phyloP scores from a whole-genome alignment of 1,140 invertebrate genomes.

The Orius insidiosus region DNA sequence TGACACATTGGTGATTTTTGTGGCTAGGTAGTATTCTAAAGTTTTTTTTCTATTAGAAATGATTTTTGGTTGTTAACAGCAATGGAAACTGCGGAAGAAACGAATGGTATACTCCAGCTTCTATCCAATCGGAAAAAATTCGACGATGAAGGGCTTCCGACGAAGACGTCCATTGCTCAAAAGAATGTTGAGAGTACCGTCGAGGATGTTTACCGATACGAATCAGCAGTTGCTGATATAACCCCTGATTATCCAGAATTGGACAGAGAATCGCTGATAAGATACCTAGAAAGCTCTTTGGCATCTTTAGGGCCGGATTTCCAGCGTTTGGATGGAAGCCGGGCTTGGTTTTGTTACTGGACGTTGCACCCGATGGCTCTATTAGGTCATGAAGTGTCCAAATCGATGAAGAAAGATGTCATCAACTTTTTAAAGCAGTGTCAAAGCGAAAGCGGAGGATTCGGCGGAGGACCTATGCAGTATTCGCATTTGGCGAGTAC shows the following conservation, averaged over 20 bases:
- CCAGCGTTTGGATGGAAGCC: conserved; percentile 75
- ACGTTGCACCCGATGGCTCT: conserved; percentile 78
- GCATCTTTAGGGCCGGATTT: conserved; percentile 22
- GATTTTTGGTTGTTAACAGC: no score
- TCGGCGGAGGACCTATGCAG: conserved; percentile 86
- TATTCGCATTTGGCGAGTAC: conserved; percentile 85
- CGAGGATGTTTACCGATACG: conserved; percentile 41
- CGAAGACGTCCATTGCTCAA: conserved; percentile 26
- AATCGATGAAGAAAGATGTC: conserved; percentile 44
- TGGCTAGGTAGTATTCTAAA: no score
- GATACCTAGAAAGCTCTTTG: conserved; percentile 45
- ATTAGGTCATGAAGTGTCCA: conserved; percentile 50
- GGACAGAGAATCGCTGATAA: conserved; percentile 45
- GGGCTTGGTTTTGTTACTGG: conserved; percentile 93
- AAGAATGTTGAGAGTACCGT: conserved; percentile 43
- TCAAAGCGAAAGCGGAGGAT: conserved; percentile 68
- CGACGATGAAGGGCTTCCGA: conserved; percentile 24
- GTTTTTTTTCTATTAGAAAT: no score
- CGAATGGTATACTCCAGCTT: not conserved
- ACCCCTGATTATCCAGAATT: conserved; percentile 40
- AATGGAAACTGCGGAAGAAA: no score
- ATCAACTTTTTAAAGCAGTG: conserved; percentile 55
- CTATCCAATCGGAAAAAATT: conserved; percentile 8
- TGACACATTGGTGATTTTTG: no score
- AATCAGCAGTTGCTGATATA: conserved; percentile 29